Evolutionary conservation across 2,113 vertebrate genomes (phyloP), one percentile per base, ranked within the genome.

Genomic region (Nerophis lumbriciformis): DNA sequence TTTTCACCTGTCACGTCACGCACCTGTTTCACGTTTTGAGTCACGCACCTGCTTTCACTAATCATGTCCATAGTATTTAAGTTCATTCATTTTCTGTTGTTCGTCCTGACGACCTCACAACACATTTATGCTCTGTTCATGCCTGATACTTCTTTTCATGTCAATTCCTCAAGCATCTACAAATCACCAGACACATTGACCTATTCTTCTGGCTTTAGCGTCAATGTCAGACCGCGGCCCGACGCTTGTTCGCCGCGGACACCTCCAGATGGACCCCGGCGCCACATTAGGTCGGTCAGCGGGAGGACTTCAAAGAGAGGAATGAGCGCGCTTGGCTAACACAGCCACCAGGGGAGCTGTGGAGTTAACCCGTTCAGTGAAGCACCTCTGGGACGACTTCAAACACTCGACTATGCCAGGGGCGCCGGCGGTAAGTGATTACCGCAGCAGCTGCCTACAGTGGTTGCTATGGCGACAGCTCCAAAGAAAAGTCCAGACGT

Each of bases 391-490:
- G 83, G 83, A 86, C 76, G 65, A 84, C 78, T 81, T 88, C 85
- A 87, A 87, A 85, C 71, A 64, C 82, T 78, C 82, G 79, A 80
- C 55, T 61, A 79, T 71, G 86, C 84, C 82, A 80, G 71, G 68
- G 81, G 85, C 82, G 79, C 71, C 73, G 77, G 78, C 71, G 72
- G 61, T 73, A 49, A 74, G 71, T 79, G 80, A 83, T 81, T 81
- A 77, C 76, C 75, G 65, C 82, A 83, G 83, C 80, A 81, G 81
- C 82, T 75, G 83, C 79, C 80, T 86, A 72, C 78, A 79, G 79
- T 60, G 66, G 88, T 90, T 90, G 87, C 88, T 88, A 90, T 90
- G 88, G 88, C 83, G 87, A 91, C 84, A 79, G 85, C 82, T 80
- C 60, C 75, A 78, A 80, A 80, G 76, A 79, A 28, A 88, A 82